phyloP scores from a whole-genome alignment of 92 coral and sea anemone species.

The Isaurus tuberculatus region DNA sequence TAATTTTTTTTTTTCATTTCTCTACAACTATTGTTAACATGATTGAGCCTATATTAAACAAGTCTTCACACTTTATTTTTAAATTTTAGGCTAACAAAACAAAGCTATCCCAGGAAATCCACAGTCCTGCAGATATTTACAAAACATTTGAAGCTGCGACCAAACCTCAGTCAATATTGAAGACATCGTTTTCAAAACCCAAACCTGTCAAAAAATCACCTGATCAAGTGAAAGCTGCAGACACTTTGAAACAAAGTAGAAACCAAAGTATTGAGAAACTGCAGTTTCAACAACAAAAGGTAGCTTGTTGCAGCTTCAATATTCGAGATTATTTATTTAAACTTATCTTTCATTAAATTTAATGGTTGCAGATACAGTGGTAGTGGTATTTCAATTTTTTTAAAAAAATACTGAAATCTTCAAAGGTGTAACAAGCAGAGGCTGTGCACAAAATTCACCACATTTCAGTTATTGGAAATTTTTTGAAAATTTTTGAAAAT shows the following conservation, averaged over 20 bases:
- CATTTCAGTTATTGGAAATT: too few relatives aligned
- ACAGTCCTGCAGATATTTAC: constrained; percentile 83
- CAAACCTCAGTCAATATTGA: constrained; percentile 73
- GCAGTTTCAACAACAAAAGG: constrained; percentile 30
- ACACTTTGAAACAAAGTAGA: not conserved
- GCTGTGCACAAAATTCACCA: too few relatives aligned
- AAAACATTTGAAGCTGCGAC: constrained; percentile 50
- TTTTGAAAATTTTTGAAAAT: too few relatives aligned
- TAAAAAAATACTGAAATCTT: too few relatives aligned
- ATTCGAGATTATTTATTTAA: too few relatives aligned
- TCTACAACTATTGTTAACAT: too few relatives aligned
- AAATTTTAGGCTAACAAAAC: not conserved
- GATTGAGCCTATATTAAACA: not conserved
- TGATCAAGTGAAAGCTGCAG: not conserved
- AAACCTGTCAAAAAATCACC: not conserved
- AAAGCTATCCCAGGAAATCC: constrained; percentile 17
- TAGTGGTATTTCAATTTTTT: too few relatives aligned
- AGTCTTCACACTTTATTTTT: too few relatives aligned
- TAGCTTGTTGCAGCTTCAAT: not conserved
- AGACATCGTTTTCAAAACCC: constrained; percentile 56
- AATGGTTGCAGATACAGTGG: not conserved
- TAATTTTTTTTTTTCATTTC: too few relatives aligned
- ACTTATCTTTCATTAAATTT: too few relatives aligned
- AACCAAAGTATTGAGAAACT: not conserved
- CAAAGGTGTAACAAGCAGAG: too few relatives aligned